Evolutionary conservation across 2,113 vertebrate species (phyloP).

Genomic region (Coptodon bakossiorum): DNA sequence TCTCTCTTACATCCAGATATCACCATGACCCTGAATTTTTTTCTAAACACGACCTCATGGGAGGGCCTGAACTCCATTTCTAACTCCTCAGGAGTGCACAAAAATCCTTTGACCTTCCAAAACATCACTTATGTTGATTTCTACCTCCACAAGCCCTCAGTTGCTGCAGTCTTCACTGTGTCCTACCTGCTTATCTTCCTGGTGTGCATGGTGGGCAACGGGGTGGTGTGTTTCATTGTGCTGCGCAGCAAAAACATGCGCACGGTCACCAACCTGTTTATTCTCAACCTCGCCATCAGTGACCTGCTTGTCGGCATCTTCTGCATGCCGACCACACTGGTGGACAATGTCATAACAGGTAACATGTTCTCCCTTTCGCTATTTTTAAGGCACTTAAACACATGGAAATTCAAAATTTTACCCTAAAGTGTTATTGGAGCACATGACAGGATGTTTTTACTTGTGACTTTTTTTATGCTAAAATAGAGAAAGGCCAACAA

Average conservation of each 20-base stretch:
- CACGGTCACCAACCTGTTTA: constrained; percentile 91
- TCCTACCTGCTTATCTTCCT: constrained; percentile 91
- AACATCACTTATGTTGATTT: constrained; percentile 84
- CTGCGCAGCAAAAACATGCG: constrained; percentile 81
- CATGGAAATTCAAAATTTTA: background rate
- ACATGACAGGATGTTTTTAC: background rate
- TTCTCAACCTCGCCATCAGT: constrained; percentile 88
- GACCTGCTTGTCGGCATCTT: constrained; percentile 93
- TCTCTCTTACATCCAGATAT: background rate
- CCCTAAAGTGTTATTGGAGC: background rate
- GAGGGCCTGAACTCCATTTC: background rate
- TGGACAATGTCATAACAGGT: constrained; percentile 93
- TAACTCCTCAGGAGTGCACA: background rate
- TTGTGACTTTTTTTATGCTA: background rate
- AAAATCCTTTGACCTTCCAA: constrained; percentile 12
- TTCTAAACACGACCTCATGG: constrained; percentile 42
- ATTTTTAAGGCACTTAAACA: background rate
- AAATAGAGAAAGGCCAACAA: background rate
- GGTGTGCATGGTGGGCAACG: constrained; percentile 87
- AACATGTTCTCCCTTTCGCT: background rate
- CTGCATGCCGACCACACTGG: constrained; percentile 90
- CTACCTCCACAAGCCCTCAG: constrained; percentile 80
- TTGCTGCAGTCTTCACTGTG: constrained; percentile 80
- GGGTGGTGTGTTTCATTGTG: constrained; percentile 82
- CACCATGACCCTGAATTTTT: constrained; percentile 44